phyloP scores from a whole-genome alignment of 1,140 invertebrate species.

The Heliothis subflexa region DNA sequence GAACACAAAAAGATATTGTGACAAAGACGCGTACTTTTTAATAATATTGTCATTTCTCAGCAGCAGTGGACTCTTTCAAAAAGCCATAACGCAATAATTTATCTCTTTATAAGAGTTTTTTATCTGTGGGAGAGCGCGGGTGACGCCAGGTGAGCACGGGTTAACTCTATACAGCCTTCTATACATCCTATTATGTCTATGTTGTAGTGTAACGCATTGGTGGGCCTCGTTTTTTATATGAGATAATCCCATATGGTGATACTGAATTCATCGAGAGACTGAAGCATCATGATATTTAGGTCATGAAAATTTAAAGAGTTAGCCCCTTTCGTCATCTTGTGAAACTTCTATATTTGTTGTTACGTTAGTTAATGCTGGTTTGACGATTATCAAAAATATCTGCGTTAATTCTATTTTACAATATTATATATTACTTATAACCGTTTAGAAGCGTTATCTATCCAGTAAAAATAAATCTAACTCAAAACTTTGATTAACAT shows the following conservation, averaged over 20 bases:
- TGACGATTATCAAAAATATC: not conserved
- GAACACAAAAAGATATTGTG: slow-evolving; percentile 85
- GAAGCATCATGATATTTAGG: not conserved
- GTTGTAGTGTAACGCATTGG: slow-evolving; percentile 38
- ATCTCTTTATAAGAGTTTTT: slow-evolving; percentile 85
- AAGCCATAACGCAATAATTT: slow-evolving; percentile 86
- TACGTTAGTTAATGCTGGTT: not conserved
- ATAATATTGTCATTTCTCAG: slow-evolving; percentile 87
- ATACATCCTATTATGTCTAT: slow-evolving; percentile 52
- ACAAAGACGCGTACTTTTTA: slow-evolving; percentile 85
- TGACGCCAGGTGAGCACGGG: slow-evolving; percentile 81
- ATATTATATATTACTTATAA: not conserved
- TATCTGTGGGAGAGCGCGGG: slow-evolving; percentile 75
- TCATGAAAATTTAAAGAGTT: not conserved
- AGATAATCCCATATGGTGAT: slow-evolving; percentile 19
- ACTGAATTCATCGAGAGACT: no score
- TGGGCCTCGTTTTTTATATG: slow-evolving; percentile 35
- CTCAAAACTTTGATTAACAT: slow-evolving; percentile 27
- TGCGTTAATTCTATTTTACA: not conserved
- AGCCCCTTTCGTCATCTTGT: not conserved
- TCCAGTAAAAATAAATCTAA: slow-evolving; percentile 16
- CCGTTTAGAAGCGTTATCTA: slow-evolving; percentile 19
- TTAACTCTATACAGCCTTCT: slow-evolving; percentile 71
- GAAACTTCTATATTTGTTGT: no score
- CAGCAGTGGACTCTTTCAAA: slow-evolving; percentile 86